phyloP scores from a whole-genome alignment of 2,888 invertebrate genomes.

The Diachrysia chrysitis region DNA sequence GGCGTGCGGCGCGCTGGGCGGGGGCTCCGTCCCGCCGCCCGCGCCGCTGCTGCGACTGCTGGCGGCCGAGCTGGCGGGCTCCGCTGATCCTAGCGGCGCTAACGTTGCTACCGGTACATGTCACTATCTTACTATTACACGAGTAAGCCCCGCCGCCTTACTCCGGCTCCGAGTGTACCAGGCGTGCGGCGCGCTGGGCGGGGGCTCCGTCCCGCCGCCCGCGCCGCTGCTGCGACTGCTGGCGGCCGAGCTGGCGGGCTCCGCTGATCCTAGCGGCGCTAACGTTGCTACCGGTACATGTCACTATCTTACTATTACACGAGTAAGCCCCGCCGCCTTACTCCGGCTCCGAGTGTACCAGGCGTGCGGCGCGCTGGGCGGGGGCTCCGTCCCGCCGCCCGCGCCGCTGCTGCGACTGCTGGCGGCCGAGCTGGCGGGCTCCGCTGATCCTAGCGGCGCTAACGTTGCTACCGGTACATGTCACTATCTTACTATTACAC shows the following conservation, averaged over 20 bases:
- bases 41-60: slow-evolving; percentile 92
- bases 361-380: no score
- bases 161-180: background rate
- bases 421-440: no score
- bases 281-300: slow-evolving; percentile 88
- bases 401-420: no score
- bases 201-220: slow-evolving; percentile 84
- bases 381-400: no score
- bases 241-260: slow-evolving; percentile 98
- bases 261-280: slow-evolving; percentile 96
- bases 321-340: no score
- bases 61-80: slow-evolving; percentile 98
- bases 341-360: background rate
- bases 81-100: slow-evolving; percentile 96
- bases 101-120: slow-evolving; percentile 88
- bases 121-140: background rate
- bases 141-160: no score
- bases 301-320: background rate
- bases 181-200: no score
- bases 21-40: slow-evolving; percentile 88
- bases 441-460: no score
- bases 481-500: no score
- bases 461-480: no score
- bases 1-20: slow-evolving; percentile 87
- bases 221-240: slow-evolving; percentile 92